Conservation (phyloP, 2,113 vertebrate species). For the Hepsetus odoe region DNA sequence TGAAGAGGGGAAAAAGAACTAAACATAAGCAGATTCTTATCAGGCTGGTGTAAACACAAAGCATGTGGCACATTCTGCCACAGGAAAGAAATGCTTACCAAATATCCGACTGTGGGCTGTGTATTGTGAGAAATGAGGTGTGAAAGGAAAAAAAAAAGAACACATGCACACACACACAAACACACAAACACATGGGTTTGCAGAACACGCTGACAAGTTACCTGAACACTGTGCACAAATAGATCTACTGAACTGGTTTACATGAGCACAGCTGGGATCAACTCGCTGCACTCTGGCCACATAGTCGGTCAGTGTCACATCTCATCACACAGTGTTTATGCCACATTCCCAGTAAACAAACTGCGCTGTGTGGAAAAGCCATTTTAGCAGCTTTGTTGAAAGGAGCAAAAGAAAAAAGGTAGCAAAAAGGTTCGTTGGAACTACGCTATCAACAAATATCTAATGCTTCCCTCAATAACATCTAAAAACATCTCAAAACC, state of each 20-base stretch:
- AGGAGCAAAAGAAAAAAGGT: not conserved
- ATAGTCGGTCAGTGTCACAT: not conserved
- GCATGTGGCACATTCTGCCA: conserved; percentile 34
- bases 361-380: not conserved
- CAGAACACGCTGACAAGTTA: conserved; percentile 12
- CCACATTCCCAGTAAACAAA: not conserved
- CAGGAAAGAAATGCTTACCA: conserved; percentile 32
- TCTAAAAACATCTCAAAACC: too few relatives aligned
- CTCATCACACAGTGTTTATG: not conserved
- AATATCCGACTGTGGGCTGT: conserved; percentile 22
- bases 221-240: not conserved
- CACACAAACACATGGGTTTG: not conserved
- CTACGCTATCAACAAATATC: not conserved
- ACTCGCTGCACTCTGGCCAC: not conserved
- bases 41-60: conserved; percentile 43
- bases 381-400: not conserved
- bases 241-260: not conserved
- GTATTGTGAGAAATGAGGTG: conserved; percentile 10
- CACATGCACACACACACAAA: not conserved
- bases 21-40: conserved; percentile 45
- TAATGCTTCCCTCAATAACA: too few relatives aligned
- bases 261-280: not conserved
- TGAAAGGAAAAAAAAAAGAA: not conserved
- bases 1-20: conserved; percentile 11
- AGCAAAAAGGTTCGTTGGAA: too few relatives aligned